phyloP scores from a whole-genome alignment of 2,888 invertebrate genomes.

The Cantharis rustica region DNA sequence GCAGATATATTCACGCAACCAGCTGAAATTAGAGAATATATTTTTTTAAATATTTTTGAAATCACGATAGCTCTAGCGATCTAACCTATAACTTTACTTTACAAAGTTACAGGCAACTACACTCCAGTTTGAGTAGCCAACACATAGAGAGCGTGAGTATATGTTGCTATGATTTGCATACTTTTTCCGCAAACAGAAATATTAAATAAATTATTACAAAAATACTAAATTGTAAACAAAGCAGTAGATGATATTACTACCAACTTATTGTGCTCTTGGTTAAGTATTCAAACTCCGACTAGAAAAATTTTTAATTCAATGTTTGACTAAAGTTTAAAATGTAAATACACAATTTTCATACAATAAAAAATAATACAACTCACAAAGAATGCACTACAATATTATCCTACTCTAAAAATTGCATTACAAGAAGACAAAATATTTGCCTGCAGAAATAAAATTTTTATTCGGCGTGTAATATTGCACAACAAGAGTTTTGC shows the following conservation, averaged over 20 bases:
- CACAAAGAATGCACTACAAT: neutral
- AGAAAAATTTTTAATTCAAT: neutral
- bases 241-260: too few species aligned
- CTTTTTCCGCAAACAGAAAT: neutral
- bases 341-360: neutral
- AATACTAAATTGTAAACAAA: neutral
- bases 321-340: neutral
- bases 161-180: neutral
- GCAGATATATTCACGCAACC: conserved; percentile 16
- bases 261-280: neutral
- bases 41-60: neutral
- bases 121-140: neutral
- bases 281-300: neutral
- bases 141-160: neutral
- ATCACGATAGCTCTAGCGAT: neutral
- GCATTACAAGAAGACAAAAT: neutral
- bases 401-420: neutral
- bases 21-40: conserved; percentile 5
- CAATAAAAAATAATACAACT: neutral
- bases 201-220: too few species aligned
- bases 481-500: neutral
- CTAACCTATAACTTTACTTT: neutral
- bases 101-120: neutral
- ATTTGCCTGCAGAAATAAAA: neutral
- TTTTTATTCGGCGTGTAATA: neutral